Conservation (phyloP, 2,113 vertebrate species). For the Corythornis madagascariensis region DNA sequence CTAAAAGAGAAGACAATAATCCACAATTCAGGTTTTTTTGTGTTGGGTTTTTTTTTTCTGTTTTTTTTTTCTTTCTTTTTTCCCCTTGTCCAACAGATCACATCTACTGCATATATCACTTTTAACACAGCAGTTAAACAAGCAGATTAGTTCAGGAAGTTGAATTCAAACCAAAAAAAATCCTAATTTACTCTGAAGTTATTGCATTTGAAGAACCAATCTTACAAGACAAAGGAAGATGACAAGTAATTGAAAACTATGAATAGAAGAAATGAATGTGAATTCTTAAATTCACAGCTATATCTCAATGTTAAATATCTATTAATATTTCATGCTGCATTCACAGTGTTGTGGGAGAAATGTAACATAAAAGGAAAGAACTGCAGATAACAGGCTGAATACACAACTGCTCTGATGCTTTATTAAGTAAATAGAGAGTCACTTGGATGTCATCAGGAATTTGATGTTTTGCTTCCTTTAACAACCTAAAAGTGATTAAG, state of each 20-base stretch:
- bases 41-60: too few relatives aligned
- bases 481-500: background rate
- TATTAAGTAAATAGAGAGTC: background rate
- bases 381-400: background rate
- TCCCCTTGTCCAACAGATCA: background rate
- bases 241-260: background rate
- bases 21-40: background rate
- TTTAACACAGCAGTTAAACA: background rate
- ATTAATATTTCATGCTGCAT: conserved; percentile 41
- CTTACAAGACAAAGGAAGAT: background rate
- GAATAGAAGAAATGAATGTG: background rate
- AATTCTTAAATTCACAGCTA: conserved; percentile 17
- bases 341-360: conserved; percentile 22
- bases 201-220: background rate
- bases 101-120: background rate
- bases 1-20: background rate
- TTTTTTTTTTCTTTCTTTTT: background rate
- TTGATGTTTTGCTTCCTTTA: background rate
- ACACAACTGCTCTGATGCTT: background rate
- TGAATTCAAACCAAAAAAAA: conserved; percentile 7
- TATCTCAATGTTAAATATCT: background rate
- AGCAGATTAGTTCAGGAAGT: background rate
- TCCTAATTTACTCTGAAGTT: background rate
- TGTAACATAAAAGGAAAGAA: conserved; percentile 9
- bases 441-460: background rate